Percentiles rank a stretch among this genome's conserved stretches.
These are phyloP conservation scores for Protosalanx chinensis DNA, from an alignment of 2,797 vertebrate genomes.

Conservation along the genomic window DNA sequence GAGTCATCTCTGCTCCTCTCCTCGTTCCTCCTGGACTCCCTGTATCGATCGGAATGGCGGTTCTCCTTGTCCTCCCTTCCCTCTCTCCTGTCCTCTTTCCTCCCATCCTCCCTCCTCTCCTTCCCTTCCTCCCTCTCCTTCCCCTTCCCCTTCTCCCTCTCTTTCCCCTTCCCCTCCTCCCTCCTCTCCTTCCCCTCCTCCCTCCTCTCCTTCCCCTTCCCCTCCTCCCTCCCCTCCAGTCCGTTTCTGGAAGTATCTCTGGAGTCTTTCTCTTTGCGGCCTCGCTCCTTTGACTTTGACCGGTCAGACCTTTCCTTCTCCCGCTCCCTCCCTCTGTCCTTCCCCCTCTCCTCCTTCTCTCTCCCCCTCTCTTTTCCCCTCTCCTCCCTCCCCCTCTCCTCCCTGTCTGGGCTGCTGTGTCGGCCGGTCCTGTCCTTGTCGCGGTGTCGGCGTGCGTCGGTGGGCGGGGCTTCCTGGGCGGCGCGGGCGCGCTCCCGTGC, in stretches of 20 bases:
- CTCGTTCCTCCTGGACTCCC: constrained; percentile 64
- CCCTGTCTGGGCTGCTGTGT: background rate
- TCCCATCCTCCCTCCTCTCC: background rate
- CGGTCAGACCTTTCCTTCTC: constrained; percentile 54
- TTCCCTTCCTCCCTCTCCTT: constrained; percentile 41
- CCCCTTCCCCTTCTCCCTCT: constrained; percentile 44
- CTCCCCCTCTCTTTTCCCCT: constrained; percentile 59
- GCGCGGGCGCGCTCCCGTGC: constrained; percentile 1
- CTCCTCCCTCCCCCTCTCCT: constrained; percentile 51
- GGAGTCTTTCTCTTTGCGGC: constrained; percentile 49
- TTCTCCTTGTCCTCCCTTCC: constrained; percentile 42
- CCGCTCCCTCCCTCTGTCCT: constrained; percentile 52
- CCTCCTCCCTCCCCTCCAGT: constrained; percentile 51
- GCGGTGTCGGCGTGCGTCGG: constrained; percentile 42
- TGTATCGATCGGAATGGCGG: constrained; percentile 59
- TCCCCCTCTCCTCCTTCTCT: constrained; percentile 68
- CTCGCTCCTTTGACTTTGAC: constrained; percentile 72
- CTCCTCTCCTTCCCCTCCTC: background rate
- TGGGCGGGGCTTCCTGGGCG: background rate
- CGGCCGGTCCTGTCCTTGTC: background rate
- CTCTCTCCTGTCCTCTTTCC: background rate
- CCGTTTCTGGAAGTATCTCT: constrained; percentile 66
- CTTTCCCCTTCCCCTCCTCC: constrained; percentile 31
- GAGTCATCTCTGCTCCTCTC: constrained; percentile 66
- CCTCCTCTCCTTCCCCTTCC: constrained; percentile 6